A percentile compares a stretch with the other conserved stretches of the same genome.
phyloP scores from a whole-genome alignment of 2,113 vertebrate genomes.

The Sardina pilchardus region DNA sequence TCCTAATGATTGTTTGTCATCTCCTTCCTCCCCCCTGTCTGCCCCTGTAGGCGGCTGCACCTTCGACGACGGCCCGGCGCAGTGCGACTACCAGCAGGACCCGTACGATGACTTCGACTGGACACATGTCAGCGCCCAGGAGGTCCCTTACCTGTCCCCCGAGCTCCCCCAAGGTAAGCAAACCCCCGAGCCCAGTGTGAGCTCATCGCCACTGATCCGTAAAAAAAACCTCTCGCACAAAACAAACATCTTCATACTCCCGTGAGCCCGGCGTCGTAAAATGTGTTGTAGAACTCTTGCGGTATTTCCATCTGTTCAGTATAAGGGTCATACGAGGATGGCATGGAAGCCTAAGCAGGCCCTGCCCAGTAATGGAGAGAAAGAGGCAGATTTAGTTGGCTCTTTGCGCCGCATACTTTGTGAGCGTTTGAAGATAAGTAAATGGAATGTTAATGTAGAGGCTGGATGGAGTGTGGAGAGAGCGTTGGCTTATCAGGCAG shows the following conservation, averaged over 20 bases:
- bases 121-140: constrained; percentile 92
- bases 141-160: constrained; percentile 86
- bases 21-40: background rate
- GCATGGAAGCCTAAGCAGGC: background rate
- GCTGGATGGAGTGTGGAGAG: background rate
- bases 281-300: background rate
- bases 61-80: constrained; percentile 88
- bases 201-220: background rate
- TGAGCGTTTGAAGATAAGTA: background rate
- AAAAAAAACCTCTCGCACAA: background rate
- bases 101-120: constrained; percentile 95
- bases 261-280: background rate
- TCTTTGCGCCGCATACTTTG: background rate
- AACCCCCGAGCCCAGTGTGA: background rate
- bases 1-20: constrained; percentile 5
- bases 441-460: constrained; percentile 1
- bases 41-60: constrained; percentile 84
- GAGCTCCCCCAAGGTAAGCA: constrained; percentile 92
- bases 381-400: background rate
- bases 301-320: background rate
- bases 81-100: constrained; percentile 96
- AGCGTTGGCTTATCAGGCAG: background rate
- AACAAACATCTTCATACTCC: background rate
- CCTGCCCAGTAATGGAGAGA: background rate
- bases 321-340: background rate